Conservation (phyloP, 1,140 invertebrate genomes). For the Drosophila lowei region DNA sequence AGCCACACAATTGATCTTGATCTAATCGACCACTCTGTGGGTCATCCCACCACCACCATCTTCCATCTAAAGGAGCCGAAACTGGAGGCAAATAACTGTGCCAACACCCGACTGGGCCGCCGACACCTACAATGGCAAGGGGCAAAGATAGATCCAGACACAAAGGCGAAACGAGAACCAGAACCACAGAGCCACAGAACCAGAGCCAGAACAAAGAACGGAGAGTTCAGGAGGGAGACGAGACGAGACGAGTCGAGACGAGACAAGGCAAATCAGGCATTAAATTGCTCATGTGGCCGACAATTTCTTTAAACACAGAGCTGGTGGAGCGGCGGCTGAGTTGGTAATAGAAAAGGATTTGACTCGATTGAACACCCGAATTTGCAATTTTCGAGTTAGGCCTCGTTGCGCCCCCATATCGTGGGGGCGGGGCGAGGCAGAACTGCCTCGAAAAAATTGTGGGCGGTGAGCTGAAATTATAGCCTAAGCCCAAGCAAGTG, state of each 20-base stretch:
- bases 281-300: conserved; percentile 68
- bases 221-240: too few relatives aligned
- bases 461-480: conserved; percentile 45
- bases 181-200: too few relatives aligned
- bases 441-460: conserved; percentile 34
- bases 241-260: background rate
- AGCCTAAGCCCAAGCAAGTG: conserved; percentile 36
- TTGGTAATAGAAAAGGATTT: conserved; percentile 75
- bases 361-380: conserved; percentile 75
- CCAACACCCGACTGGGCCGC: conserved; percentile 43
- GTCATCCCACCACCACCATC: too few relatives aligned
- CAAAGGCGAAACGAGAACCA: too few relatives aligned
- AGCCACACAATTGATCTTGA: too few relatives aligned
- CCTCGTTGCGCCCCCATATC: conserved; percentile 60
- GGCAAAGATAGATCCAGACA: too few relatives aligned
- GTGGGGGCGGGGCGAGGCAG: conserved; percentile 26
- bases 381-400: conserved; percentile 79
- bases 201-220: too few relatives aligned
- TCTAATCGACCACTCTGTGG: too few relatives aligned
- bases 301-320: conserved; percentile 77
- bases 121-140: conserved; percentile 12
- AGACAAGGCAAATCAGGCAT: conserved; percentile 49
- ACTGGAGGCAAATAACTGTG: conserved; percentile 52
- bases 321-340: conserved; percentile 33
- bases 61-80: background rate